A percentile compares a stretch with the other conserved stretches of the same genome.
Evolutionary conservation across 1,140 invertebrate genomes (phyloP).

Genomic region (Mizuhopecten yessoensis): DNA sequence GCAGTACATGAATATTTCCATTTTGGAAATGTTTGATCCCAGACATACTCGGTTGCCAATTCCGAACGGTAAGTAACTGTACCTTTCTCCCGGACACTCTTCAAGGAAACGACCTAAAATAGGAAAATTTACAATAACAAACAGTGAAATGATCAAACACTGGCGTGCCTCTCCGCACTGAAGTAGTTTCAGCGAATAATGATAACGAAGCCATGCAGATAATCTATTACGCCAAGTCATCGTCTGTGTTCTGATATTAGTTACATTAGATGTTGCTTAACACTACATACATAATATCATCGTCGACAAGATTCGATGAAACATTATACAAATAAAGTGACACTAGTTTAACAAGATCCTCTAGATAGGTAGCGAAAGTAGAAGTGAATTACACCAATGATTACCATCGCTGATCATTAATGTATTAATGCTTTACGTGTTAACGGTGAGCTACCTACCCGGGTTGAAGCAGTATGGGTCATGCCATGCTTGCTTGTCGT

Average conservation of each 20-base stretch:
- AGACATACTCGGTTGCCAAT: constrained; percentile 64
- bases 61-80: constrained; percentile 67
- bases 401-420: not conserved
- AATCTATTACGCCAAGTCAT: too few relatives aligned
- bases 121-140: too few relatives aligned
- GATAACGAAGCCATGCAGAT: too few relatives aligned
- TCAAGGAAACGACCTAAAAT: constrained; percentile 62
- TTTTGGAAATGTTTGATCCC: constrained; percentile 64
- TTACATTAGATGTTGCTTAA: too few relatives aligned
- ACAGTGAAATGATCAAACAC: too few relatives aligned
- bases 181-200: too few relatives aligned
- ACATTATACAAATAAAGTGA: too few relatives aligned
- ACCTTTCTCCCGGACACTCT: constrained; percentile 45
- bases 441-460: constrained; percentile 81
- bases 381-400: not conserved
- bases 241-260: too few relatives aligned
- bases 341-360: too few relatives aligned
- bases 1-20: constrained; percentile 66
- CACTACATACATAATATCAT: too few relatives aligned
- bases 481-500: constrained; percentile 88
- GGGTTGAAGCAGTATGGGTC: constrained; percentile 90
- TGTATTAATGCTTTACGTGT: not conserved
- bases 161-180: too few relatives aligned
- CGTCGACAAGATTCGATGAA: too few relatives aligned
- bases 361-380: not conserved